Base-by-base conservation (phyloP, 2,888 invertebrate genomes). In the Allolobophora icterica region DNA sequence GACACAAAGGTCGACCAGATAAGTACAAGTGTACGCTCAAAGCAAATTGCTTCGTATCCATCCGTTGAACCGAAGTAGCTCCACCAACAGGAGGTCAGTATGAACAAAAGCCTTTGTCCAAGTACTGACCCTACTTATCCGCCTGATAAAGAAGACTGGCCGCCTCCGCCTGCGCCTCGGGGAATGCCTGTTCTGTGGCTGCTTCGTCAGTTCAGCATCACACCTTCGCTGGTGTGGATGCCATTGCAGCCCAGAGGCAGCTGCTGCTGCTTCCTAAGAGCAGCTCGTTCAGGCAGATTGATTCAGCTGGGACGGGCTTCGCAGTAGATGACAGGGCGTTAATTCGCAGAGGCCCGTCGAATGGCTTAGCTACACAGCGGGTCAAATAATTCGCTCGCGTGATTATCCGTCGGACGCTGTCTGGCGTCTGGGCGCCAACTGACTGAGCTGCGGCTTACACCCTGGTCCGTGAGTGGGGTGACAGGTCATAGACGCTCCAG, bases 121-220 rank as follows among this genome's bases (percentile, higher is more conserved):
- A 71, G 71, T 71, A n/a, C 71, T 71, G 71, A 71, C 71, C 71
- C n/a, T n/a, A 17, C 71, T n/a, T 71, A 71, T 71, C 71, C 71
- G n/a, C 71, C 71, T 71, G 30, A 71, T n/a, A n/a, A 2, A 71
- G 52, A 24, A 24, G 0, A n/a, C n/a, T 71, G 30, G 3, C 71
- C 71, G 71, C n/a, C n/a, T 30, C 71, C 71, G 71, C n/a, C n/a
- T 71, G n/a, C 30, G n/a, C n/a, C 71, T n/a, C 30, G n/a, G 30
- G 71, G 71, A 30, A 11, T 11, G 30, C 71, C 71, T n/a, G n/a
- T n/a, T 1, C 58, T 30, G 58, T 11, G 24, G 58, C 71, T 52
- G 5, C 52, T 52, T 24, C 52, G 42, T 52, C 52, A 4, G 71
- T 8, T n/a, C 71, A 52, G 30, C n/a, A n/a, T 71, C 71, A 71